phyloP scores from a whole-genome alignment of 2,888 invertebrate species.

The Philereme vetulata region DNA sequence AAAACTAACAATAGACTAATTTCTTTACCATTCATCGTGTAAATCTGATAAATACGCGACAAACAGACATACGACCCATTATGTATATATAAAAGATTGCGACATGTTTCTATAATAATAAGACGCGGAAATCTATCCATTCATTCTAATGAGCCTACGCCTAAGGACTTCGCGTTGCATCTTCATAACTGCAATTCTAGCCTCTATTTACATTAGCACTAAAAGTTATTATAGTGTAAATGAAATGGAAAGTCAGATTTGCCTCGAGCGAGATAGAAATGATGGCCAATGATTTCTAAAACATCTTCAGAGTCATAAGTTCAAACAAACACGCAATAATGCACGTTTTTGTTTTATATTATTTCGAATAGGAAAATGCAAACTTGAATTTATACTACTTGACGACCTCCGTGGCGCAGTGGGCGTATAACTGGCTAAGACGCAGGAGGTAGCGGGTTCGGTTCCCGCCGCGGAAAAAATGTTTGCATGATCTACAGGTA shows the following conservation, averaged over 20 bases:
- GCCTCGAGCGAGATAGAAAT: conserved; percentile 19
- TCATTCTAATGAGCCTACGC: conserved; percentile 34
- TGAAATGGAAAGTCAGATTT: conserved; percentile 17
- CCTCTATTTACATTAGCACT: conserved; percentile 13
- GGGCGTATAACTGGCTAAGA: too few relatives aligned
- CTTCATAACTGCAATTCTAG: conserved; percentile 21
- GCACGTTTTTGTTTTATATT: conserved; percentile 3
- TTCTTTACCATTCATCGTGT: background rate
- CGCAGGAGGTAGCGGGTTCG: too few relatives aligned
- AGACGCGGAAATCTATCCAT: conserved; percentile 36
- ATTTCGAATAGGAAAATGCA: background rate
- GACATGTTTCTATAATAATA: conserved; percentile 25
- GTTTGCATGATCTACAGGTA: too few relatives aligned
- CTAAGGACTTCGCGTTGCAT: conserved; percentile 30
- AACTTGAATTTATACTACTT: too few relatives aligned
- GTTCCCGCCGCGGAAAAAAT: too few relatives aligned
- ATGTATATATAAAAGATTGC: conserved; percentile 14
- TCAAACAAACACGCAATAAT: conserved; percentile 13
- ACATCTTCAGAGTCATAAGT: conserved; percentile 14
- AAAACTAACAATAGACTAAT: background rate
- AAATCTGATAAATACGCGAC: background rate
- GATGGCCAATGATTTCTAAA: conserved; percentile 20
- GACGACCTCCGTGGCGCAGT: too few relatives aligned
- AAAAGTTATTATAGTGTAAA: conserved; percentile 9
- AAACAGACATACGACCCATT: background rate